Evolutionary conservation across 2,888 invertebrate genomes (phyloP), one percentile per base, ranked within the genome.

Genomic region (Lordiphosa fenestrarum): DNA sequence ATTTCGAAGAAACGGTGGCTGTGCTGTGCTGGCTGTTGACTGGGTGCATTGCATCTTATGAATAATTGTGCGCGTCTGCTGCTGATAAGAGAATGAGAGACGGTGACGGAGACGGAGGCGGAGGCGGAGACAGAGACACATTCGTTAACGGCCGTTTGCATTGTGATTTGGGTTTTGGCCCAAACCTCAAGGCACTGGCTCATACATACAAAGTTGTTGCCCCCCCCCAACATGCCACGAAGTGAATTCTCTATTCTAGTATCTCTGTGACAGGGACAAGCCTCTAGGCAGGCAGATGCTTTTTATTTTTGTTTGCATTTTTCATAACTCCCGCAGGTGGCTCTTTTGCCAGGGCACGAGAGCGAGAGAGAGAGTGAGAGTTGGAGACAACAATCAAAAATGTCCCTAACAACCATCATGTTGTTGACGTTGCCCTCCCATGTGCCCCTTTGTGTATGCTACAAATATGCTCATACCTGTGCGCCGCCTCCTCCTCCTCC

Each of bases 241-340:
- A 36, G 19, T 47, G 35, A 40, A 50, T 51, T 41, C 50, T 40
- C 50, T 39, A 51, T 39, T 39, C 39, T 30, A 9, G 30, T 33
- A 19, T 40, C 39, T 19, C n/a, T 50, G 47, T 50, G 47, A 44
- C 40, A 33, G 40, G 39, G 30, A 33, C 25, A 48, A 36, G 44
- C 36, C 46, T 39, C 13, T 13, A 36, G 36, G 44, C 57, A 39
- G 44, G 47, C 58, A 59, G 59, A 40, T 64, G 65, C 52, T 63
- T 63, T 63, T 77, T 81, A 7, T 9, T 30, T 30, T 30, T 30
- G 15, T 30, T 74, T 77, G 78, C 77, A 77, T 77, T 81, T 78
- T 77, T 81, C 78, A 77, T 81, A 73, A 73, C 46, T 81, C 82
- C 78, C 75, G 54, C 71, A 68, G 73, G 73, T 78, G 74, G 49